phyloP scores from a whole-genome alignment of 2,797 vertebrate species.

The Crocidura indochinensis region DNA sequence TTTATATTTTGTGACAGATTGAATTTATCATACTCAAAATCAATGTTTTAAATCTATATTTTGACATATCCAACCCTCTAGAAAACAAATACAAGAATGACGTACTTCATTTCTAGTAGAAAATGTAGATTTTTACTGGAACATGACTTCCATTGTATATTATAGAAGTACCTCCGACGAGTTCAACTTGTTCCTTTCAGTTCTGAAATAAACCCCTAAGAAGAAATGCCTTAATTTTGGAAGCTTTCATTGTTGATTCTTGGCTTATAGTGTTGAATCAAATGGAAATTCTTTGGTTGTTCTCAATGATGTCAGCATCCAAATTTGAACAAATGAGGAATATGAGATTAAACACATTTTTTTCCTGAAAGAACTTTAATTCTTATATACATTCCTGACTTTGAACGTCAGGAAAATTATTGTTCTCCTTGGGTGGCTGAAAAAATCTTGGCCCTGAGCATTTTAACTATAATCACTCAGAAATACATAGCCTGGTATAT shows the following conservation, averaged over 20 bases:
- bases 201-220: constrained; percentile 25
- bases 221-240: constrained; percentile 44
- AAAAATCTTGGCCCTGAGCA: constrained; percentile 51
- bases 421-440: constrained; percentile 63
- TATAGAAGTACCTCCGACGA: neutral
- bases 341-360: constrained; percentile 9
- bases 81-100: neutral
- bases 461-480: constrained; percentile 48
- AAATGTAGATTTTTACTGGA: constrained; percentile 45
- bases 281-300: neutral
- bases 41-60: constrained; percentile 3
- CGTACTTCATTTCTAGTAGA: neutral
- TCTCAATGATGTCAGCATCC: constrained; percentile 20
- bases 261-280: constrained; percentile 12
- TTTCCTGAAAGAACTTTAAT: constrained; percentile 48
- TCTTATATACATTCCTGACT: constrained; percentile 24
- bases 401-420: constrained; percentile 71
- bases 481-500: constrained; percentile 37
- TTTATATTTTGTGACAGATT: neutral
- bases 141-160: neutral
- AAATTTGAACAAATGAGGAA: constrained; percentile 36
- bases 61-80: neutral
- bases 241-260: neutral
- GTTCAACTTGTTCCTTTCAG: neutral
- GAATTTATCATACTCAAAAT: constrained; percentile 37